Conservation (phyloP, 2,888 invertebrate species). For the Emesis furor region DNA sequence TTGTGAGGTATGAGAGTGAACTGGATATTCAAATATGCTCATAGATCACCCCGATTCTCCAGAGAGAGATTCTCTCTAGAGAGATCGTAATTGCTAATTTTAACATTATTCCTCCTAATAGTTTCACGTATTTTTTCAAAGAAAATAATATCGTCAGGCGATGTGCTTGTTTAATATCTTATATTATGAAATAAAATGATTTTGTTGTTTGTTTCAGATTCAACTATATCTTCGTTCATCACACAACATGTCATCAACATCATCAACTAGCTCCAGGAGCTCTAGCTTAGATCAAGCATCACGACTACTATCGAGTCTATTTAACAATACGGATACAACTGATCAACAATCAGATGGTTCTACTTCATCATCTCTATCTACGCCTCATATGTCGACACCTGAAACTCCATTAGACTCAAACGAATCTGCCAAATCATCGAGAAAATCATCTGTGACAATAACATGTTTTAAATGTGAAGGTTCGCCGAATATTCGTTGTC, state of each 20-base stretch:
- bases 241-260: background rate
- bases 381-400: background rate
- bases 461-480: conserved; percentile 7
- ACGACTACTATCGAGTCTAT: background rate
- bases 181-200: background rate
- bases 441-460: background rate
- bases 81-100: too few relatives aligned
- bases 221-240: background rate
- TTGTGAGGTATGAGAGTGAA: too few relatives aligned
- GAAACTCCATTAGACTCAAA: background rate
- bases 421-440: background rate
- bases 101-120: too few relatives aligned
- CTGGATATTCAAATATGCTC: too few relatives aligned
- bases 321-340: background rate
- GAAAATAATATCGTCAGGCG: too few relatives aligned
- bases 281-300: conserved; percentile 38
- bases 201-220: background rate
- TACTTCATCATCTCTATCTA: background rate
- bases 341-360: background rate
- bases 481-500: background rate
- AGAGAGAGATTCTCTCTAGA: too few relatives aligned
- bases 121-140: too few relatives aligned
- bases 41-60: too few relatives aligned
- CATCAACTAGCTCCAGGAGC: conserved; percentile 1
- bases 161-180: too few relatives aligned